phyloP scores from a whole-genome alignment of 2,888 invertebrate genomes.

The Ryuthela nishihirai region DNA sequence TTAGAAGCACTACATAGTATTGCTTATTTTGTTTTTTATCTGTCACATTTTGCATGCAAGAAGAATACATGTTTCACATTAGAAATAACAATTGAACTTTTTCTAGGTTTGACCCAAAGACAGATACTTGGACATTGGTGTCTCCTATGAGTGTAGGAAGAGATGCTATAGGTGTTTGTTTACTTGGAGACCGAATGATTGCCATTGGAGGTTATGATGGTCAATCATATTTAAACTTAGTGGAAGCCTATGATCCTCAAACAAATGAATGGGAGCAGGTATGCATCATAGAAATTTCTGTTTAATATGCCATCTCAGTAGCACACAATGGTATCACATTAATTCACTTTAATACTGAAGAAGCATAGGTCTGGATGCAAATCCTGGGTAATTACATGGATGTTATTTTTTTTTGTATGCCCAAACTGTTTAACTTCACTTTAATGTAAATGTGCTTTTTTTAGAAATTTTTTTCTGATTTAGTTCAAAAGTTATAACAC shows the following conservation, averaged over 20 bases:
- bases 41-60: too few species aligned
- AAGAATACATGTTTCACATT: too few species aligned
- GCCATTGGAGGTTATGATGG: constrained; percentile 92
- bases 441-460: too few species aligned
- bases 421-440: not conserved
- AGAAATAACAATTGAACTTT: too few species aligned
- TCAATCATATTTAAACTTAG: constrained; percentile 76
- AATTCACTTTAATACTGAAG: not conserved
- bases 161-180: constrained; percentile 60
- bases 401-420: too few species aligned
- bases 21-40: too few species aligned
- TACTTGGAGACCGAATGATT: constrained; percentile 74
- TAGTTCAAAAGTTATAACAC: too few species aligned
- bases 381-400: too few species aligned
- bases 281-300: constrained; percentile 29
- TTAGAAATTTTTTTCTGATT: too few species aligned
- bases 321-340: not conserved
- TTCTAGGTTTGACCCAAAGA: constrained; percentile 53
- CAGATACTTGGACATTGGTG: constrained; percentile 53
- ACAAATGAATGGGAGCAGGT: constrained; percentile 56
- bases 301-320: not conserved
- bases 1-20: too few species aligned
- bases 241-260: constrained; percentile 82
- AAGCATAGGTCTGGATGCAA: too few species aligned
- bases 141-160: constrained; percentile 53